These are phyloP conservation scores for Halesus radiatus DNA, from an alignment of 1,140 invertebrate genomes.

Conservation along the genomic window DNA sequence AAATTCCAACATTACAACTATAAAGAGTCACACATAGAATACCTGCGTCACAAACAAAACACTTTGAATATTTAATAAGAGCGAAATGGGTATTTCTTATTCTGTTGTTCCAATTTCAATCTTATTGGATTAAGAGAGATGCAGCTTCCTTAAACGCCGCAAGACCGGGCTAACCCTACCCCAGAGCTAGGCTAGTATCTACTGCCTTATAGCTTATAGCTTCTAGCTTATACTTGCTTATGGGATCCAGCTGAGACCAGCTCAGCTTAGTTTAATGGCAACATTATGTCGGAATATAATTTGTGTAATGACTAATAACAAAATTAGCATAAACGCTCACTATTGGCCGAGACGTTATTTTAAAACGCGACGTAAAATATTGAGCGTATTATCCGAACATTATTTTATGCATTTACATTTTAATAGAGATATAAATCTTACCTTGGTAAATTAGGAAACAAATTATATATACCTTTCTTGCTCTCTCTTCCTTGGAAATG, in stretches of 20 bases:
- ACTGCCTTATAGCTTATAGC: too few species aligned
- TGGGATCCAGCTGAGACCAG: constrained; percentile 47
- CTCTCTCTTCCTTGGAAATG: too few species aligned
- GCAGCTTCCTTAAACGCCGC: constrained; percentile 49
- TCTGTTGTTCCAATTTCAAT: constrained; percentile 36
- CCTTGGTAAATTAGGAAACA: not conserved
- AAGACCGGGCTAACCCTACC: constrained; percentile 26
- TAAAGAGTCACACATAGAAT: too few species aligned
- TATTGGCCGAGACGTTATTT: constrained; percentile 23
- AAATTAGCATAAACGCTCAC: constrained; percentile 43
- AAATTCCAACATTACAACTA: too few species aligned
- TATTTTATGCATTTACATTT: constrained; percentile 28
- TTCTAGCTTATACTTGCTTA: not conserved
- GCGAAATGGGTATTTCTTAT: not conserved
- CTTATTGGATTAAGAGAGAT: constrained; percentile 46
- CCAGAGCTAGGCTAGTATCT: too few species aligned
- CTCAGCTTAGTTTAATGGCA: constrained; percentile 50
- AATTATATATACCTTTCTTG: not conserved
- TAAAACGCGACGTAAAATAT: constrained; percentile 31
- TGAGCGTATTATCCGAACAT: constrained; percentile 15
- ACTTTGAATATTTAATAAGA: too few species aligned
- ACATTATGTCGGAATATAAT: constrained; percentile 47
- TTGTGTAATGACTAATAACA: constrained; percentile 42
- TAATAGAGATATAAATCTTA: not conserved
- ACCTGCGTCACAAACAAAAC: too few species aligned